Evolutionary conservation across 1,140 invertebrate species (phyloP), one percentile per base, ranked within the genome.

Genomic region (Calephelis virginiensis): DNA sequence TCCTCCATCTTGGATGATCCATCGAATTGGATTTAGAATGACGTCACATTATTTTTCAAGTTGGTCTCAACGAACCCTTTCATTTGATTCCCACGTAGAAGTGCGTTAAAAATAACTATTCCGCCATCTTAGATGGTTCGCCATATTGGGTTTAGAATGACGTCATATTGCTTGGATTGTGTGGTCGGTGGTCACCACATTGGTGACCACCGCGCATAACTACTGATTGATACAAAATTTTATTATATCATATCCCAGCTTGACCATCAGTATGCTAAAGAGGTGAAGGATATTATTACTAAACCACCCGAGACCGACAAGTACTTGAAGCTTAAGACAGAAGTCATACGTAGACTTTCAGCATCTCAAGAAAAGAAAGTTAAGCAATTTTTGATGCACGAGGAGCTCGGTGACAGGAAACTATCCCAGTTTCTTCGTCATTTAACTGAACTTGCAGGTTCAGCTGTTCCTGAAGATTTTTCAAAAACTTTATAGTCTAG

Each of bases 321-420:
- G 17, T 73, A 84, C 46, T 60, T 64, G 1, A 78, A 60, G 37
- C n/a, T 82, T 5, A 85, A 85, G 48, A 64, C 46, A 4, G 74
- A 75, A 45, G 38, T 85, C 5, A 78, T 82, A 0, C 64, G 56
- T 11, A 68, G 75, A 2, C 64, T 82, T 3, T 71, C 69, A 8
- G 48, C 70, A 0, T 79, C 76, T 0, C 64, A 76, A 14, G 79
- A 68, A 47, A 62, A 65, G 14, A 65, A 65, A 28, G 46, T 68
- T 6, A 64, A 61, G 13, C 65, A 72, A 13, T 56, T 76, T 6
- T 47, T 69, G 11, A 14, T 43, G 5, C 48, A 63, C 12, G 66
- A 72, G 46, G 67, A 75, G 45, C 43, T 76, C 14, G 73, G 74
- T 11, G 75, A 77, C 38, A 45, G 67, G 7, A 76, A 73, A 60